phyloP scores from a whole-genome alignment of 2,888 invertebrate species.

The Athrips mouffetella region DNA sequence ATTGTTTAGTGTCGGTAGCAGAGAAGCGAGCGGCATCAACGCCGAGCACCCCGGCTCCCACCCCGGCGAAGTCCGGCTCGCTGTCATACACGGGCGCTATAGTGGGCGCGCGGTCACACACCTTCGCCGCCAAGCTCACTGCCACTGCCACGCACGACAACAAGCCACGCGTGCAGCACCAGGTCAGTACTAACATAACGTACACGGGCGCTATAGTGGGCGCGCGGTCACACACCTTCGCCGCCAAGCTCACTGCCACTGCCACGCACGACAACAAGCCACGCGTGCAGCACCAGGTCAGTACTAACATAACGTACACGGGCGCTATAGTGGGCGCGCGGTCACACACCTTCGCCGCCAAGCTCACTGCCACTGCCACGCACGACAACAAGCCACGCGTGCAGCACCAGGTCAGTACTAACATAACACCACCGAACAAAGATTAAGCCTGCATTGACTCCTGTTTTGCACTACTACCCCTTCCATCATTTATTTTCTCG shows the following conservation, averaged over 20 bases:
- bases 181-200: too few species aligned
- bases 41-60: constrained; percentile 22
- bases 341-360: constrained; percentile 86
- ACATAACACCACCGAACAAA: too few species aligned
- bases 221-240: constrained; percentile 83
- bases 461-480: too few species aligned
- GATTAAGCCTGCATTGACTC: too few species aligned
- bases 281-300: not conserved
- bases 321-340: constrained; percentile 76
- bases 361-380: constrained; percentile 71
- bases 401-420: not conserved
- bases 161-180: not conserved
- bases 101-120: constrained; percentile 80
- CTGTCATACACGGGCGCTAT: constrained; percentile 73
- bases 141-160: constrained; percentile 37
- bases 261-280: constrained; percentile 24
- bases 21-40: constrained; percentile 37
- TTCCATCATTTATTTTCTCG: too few species aligned
- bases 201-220: constrained; percentile 74
- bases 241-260: constrained; percentile 81
- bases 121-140: constrained; percentile 85
- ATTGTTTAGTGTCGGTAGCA: not conserved
- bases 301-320: too few species aligned
- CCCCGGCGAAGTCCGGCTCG: constrained; percentile 41
- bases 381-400: constrained; percentile 13